Conservation (phyloP, 2,797 vertebrate species). For the Furcifer pardalis region DNA sequence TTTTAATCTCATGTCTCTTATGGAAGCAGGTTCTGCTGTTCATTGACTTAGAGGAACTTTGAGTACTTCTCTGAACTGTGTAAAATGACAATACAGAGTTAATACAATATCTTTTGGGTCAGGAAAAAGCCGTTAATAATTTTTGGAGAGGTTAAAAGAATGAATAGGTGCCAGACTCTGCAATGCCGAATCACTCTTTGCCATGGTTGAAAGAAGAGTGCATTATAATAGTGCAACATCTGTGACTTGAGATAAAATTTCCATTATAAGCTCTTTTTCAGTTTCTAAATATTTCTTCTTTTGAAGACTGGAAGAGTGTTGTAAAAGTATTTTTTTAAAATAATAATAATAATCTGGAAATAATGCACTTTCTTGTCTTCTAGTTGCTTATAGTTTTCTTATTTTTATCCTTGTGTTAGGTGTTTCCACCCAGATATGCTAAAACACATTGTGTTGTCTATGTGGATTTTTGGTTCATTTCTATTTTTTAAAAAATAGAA, state of each 20-base stretch:
- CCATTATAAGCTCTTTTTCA: constrained; percentile 45
- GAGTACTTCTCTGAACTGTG: not conserved
- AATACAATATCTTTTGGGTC: constrained; percentile 34
- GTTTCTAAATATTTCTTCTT: constrained; percentile 46
- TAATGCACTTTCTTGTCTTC: constrained; percentile 8
- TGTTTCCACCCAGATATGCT: constrained; percentile 41
- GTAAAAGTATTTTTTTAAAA: not conserved
- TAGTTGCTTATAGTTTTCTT: not conserved
- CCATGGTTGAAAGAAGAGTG: constrained; percentile 51
- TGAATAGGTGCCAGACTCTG: constrained; percentile 35
- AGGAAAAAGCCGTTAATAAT: constrained; percentile 49
- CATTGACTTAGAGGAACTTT: not conserved
- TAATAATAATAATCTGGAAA: not conserved
- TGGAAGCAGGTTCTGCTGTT: not conserved
- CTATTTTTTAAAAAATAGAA: constrained; percentile 8
- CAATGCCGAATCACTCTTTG: constrained; percentile 17
- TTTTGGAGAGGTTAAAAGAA: constrained; percentile 28
- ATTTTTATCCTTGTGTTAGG: constrained; percentile 26
- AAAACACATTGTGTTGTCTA: not conserved
- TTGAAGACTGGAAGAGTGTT: constrained; percentile 16
- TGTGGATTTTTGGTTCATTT: constrained; percentile 31
- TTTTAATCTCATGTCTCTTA: not conserved
- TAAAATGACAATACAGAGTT: constrained; percentile 45
- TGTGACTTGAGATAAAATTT: constrained; percentile 66
- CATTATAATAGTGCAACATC: constrained; percentile 48